Base-by-base conservation (phyloP, 2,888 invertebrate genomes). In the Lithophane ornitopus region DNA sequence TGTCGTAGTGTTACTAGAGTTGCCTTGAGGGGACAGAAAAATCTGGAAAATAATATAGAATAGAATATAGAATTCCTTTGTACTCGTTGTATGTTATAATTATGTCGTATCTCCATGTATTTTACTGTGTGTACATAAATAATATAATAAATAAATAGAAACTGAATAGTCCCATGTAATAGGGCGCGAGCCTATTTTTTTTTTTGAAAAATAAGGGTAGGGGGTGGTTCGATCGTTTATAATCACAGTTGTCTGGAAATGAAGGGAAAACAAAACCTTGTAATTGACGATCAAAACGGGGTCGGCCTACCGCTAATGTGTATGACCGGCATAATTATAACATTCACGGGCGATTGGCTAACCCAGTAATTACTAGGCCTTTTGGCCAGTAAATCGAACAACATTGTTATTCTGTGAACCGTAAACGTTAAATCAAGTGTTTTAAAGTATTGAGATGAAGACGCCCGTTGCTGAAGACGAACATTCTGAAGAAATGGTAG, bases 241-340 rank as follows among this genome's bases (percentile, higher is more conserved):
- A 39, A 63, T 63, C 19, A 39, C 28, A 58, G 56, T 81, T 44
- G 52, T 81, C 44, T 81, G 76, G 16, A 74, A 44, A 34, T 34
- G 34, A 63, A 65, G 22, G 44, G 44, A 28, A 65, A 65, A 81
- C 52, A 52, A 81, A 75, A 52, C 56, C 34, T 22, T 8, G 44
- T 75, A 59, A 81, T 78, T 52, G 56, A 65, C 44, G 44, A 44
- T 14, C 34, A 59, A 28, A 81, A 14, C 34, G 34, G 4, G 49
- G 63, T 19, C 34, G 63, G 34, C 34, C 26, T 14, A 52, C 76
- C 76, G 39, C 81, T 65, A 75, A 78, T 81, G 49, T 58, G 41
- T 63, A 74, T 63, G 56, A 63, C 62, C 41, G 49, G 62, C 81
- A 63, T 58, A 81, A 75, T 81, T 78, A 81, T 59, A 59, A 75